A percentile compares a stretch with the other conserved stretches of the same genome.
phyloP scores from a whole-genome alignment of 2,888 invertebrate species.

The Tetheella fluctuosa region DNA sequence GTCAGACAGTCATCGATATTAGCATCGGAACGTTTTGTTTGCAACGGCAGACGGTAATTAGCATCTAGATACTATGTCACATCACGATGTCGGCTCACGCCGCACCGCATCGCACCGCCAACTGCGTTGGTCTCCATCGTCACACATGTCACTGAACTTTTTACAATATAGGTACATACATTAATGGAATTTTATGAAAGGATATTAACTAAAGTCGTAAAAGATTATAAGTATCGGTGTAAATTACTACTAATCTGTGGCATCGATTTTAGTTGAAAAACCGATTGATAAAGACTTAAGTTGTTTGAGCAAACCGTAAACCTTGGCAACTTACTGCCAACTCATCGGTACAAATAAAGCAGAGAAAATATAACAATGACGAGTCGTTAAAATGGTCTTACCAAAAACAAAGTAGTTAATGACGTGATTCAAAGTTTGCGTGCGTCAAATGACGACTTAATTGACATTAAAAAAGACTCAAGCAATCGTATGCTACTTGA shows the following conservation, averaged over 20 bases:
- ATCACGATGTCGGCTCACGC: conserved; percentile 57
- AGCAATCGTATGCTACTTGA: neutral
- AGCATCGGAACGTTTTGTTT: conserved; percentile 52
- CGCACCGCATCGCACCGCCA: conserved; percentile 20
- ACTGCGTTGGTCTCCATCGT: conserved; percentile 47
- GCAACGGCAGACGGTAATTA: conserved; percentile 69
- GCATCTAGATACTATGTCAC: conserved; percentile 70
- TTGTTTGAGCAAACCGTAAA: neutral
- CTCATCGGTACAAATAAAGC: no score
- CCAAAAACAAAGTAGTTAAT: neutral
- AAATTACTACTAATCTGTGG: neutral
- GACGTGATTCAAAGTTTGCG: neutral
- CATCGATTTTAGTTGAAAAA: neutral
- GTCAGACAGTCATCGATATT: conserved; percentile 19
- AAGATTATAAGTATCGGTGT: neutral
- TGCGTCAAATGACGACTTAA: neutral
- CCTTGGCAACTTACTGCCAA: no score
- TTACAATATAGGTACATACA: conserved; percentile 13
- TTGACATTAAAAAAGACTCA: neutral
- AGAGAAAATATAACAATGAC: neutral
- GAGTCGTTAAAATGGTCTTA: neutral
- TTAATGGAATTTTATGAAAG: conserved; percentile 27
- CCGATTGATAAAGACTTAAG: neutral
- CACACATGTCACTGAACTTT: conserved; percentile 70
- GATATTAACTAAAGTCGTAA: neutral